Evolutionary conservation across 2,797 vertebrate species (phyloP), one percentile per base, ranked within the genome.

Genomic region (Limnodromus scolopaceus): DNA sequence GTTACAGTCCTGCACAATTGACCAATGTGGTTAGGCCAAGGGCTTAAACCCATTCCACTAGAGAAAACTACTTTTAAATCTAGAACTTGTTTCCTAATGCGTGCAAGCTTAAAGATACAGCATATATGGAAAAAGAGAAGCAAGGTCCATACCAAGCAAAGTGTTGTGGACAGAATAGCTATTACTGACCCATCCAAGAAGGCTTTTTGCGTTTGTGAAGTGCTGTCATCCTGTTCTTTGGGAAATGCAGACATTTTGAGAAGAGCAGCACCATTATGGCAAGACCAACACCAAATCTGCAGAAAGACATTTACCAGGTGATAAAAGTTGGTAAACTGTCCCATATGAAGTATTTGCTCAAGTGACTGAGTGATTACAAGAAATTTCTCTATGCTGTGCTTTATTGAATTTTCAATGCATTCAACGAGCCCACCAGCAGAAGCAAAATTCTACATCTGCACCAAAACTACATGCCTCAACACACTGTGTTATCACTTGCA

Each of bases 231-330:
- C 88, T 98, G 98, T 84, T 98, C 97, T 97, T 98, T 97, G 74
- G 98, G 98, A 68, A 98, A 97, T 43, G 98, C 89, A 65, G 98
- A 98, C 94, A 98, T 98, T 97, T 99, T 99, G 93, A 99, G 98
- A 91, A 99, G 97, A 69, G 98, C 98, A 97, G 98, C 98, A 79
- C 99, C 98, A 0, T 98, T 99, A 93, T 98, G 98, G 94, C 98
- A 98, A 92, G 99, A 99, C 99, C 99, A 99, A 94, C 99, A 99
- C 99, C 99, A 99, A 78, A 99, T 98, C 99, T 99, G 96, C 82
- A 97, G 82, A 75, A 88, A 95, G 49, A 92, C 22, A 45, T 88
- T 95, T 89, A 93, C 9, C 28, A 91, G 53, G 32, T 34, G 18
- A 83, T 30, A 88, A 46, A 90, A 85, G 32, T 68, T 13, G 30